Evolutionary conservation across 2,888 invertebrate species (phyloP).

Genomic region (Epinotia demarniana): DNA sequence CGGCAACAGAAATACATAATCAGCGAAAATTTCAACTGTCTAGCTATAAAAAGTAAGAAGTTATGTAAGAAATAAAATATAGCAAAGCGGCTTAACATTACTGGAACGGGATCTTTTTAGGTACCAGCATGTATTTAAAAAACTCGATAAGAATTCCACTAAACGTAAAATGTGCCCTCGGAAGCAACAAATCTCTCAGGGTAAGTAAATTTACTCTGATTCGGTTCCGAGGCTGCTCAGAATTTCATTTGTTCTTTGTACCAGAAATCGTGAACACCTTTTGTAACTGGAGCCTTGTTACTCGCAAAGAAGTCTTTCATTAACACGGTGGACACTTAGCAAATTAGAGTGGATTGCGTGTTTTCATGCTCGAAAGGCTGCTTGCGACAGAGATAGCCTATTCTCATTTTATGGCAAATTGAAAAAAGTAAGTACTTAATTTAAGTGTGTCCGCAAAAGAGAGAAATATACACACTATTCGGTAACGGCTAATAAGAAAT

Average conservation of each 20-base stretch:
- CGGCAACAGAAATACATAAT: too few relatives aligned
- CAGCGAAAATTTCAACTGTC: too few relatives aligned
- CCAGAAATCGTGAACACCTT: conserved; percentile 30
- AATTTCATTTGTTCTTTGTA: conserved; percentile 41
- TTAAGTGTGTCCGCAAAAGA: too few relatives aligned
- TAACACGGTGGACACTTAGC: conserved; percentile 27
- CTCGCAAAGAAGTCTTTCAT: conserved; percentile 15
- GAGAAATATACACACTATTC: too few relatives aligned
- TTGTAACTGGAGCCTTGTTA: conserved; percentile 30
- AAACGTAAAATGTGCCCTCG: conserved; percentile 49
- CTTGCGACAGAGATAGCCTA: background rate
- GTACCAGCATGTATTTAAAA: conserved; percentile 8
- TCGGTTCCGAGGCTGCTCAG: conserved; percentile 45
- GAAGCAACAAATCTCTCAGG: conserved; percentile 36
- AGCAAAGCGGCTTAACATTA: background rate
- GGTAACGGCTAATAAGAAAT: too few relatives aligned
- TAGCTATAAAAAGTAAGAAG: too few relatives aligned
- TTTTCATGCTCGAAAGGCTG: background rate
- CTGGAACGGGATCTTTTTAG: background rate
- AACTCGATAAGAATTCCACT: conserved; percentile 48
- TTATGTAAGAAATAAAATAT: background rate
- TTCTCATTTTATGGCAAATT: background rate
- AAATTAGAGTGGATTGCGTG: conserved; percentile 15
- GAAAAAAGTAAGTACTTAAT: background rate
- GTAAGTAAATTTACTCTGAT: conserved; percentile 50